Evolutionary conservation across 23 tunicate genomes (phyloP).

Genomic region (Diplosoma virens): DNA sequence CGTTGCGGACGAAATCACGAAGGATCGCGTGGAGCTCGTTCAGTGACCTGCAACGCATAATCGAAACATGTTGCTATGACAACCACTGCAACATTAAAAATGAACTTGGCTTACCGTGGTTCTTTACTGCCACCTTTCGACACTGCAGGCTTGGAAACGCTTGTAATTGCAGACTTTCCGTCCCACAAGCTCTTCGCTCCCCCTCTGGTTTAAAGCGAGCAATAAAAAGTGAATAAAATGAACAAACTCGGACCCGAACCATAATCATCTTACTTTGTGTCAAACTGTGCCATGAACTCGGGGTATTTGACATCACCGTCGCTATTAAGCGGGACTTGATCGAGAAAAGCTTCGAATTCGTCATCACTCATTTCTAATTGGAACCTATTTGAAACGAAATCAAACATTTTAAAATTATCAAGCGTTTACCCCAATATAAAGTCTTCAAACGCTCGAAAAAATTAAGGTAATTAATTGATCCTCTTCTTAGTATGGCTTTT

Average conservation of each 20-base stretch:
- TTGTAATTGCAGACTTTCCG: slow-evolving; percentile 65
- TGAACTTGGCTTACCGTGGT: neutral
- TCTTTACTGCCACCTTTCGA: neutral
- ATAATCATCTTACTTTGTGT: slow-evolving; percentile 48
- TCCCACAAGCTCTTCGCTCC: slow-evolving; percentile 96
- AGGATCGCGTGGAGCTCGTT: slow-evolving; percentile 76
- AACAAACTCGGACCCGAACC: neutral
- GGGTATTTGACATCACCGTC: slow-evolving; percentile 88
- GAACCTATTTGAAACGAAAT: slow-evolving; percentile 23
- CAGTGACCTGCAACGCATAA: slow-evolving; percentile 21
- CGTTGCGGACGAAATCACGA: slow-evolving; percentile 67
- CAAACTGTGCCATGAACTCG: slow-evolving; percentile 96
- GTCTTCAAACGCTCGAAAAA: too few relatives aligned
- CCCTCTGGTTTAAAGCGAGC: slow-evolving; percentile 19
- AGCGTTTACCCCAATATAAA: too few relatives aligned
- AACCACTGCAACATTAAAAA: neutral
- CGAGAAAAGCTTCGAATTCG: slow-evolving; percentile 72
- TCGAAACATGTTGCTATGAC: neutral
- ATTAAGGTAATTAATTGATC: too few relatives aligned
- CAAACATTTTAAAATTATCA: neutral
- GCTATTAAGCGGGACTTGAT: slow-evolving; percentile 81
- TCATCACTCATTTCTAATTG: slow-evolving; percentile 73
- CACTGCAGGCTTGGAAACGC: neutral
- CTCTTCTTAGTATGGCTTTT: too few relatives aligned
- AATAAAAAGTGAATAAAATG: neutral